Evolutionary conservation across 2,113 vertebrate species (phyloP).

Genomic region (Notechis scutatus): DNA sequence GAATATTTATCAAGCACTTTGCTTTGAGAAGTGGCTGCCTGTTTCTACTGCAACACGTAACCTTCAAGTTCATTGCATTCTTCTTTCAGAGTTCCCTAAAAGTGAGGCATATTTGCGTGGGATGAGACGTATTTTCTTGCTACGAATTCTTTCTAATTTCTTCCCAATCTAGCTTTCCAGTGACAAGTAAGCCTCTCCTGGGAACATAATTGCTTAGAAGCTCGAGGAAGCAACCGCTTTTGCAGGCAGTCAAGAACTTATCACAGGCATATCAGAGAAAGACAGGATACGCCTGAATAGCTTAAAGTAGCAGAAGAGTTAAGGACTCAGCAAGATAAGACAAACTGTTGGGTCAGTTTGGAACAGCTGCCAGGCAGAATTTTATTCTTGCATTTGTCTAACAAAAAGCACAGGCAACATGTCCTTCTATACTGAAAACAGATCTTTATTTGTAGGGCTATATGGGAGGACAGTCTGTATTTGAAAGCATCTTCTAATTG

Average conservation of each 20-base stretch:
- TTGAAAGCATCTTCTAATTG: not conserved
- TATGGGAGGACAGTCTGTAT: not conserved
- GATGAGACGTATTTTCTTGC: not conserved
- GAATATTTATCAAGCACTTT: not conserved
- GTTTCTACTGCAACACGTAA: not conserved
- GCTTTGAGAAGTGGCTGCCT: not conserved
- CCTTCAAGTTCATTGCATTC: not conserved
- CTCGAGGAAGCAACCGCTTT: not conserved
- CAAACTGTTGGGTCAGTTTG: not conserved
- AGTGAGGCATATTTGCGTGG: not conserved
- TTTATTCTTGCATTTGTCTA: not conserved
- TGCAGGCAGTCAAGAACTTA: not conserved
- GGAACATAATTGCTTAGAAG: not conserved
- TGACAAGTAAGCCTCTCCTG: not conserved
- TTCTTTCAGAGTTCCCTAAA: not conserved
- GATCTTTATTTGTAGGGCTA: not conserved
- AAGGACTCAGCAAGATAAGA: not conserved
- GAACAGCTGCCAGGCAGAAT: not conserved
- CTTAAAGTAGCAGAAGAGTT: not conserved
- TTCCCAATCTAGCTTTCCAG: not conserved
- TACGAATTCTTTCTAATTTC: not conserved
- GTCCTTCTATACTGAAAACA: not conserved
- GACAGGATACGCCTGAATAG: not conserved
- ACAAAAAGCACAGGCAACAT: not conserved
- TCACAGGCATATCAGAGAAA: not conserved